These are phyloP conservation scores for Naja naja DNA, from an alignment of 2,113 vertebrate genomes.

Conservation along the genomic window DNA sequence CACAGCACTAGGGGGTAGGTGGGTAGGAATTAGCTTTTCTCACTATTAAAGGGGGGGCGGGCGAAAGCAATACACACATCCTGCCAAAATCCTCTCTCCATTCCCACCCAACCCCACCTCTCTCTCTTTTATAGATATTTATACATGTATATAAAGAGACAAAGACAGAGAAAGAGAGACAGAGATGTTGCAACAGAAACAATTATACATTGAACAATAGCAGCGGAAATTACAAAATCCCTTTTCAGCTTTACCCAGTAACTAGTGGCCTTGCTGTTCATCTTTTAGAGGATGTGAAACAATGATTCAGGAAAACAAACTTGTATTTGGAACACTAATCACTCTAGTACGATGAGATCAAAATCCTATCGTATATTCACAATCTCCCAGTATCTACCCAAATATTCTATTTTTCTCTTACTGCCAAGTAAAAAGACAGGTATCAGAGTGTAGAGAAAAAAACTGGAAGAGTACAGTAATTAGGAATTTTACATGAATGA, in stretches of 20 bases:
- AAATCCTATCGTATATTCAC: not conserved
- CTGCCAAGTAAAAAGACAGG: not conserved
- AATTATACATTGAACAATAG: not conserved
- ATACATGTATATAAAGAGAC: too few species aligned
- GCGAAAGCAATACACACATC: not conserved
- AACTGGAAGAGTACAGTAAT: not conserved
- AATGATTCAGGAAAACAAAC: conserved; percentile 2
- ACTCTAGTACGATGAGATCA: fast-evolving
- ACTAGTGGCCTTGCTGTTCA: not conserved
- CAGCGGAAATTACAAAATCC: fast-evolving
- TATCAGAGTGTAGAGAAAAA: fast-evolving
- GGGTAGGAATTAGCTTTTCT: not conserved
- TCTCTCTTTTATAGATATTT: not conserved
- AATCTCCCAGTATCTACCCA: not conserved
- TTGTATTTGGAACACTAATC: not conserved
- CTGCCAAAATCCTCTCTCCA: not conserved
- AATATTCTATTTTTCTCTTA: not conserved
- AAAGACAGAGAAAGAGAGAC: too few species aligned
- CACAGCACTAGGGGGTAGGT: fast-evolving
- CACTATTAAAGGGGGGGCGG: not conserved
- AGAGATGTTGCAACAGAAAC: not conserved
- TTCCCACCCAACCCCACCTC: not conserved
- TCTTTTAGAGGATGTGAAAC: conserved; percentile 7
- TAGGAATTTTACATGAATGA: not conserved
- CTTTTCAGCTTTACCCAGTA: fast-evolving